phyloP scores from a whole-genome alignment of 2,113 vertebrate genomes.

The Calidris pygmaea region DNA sequence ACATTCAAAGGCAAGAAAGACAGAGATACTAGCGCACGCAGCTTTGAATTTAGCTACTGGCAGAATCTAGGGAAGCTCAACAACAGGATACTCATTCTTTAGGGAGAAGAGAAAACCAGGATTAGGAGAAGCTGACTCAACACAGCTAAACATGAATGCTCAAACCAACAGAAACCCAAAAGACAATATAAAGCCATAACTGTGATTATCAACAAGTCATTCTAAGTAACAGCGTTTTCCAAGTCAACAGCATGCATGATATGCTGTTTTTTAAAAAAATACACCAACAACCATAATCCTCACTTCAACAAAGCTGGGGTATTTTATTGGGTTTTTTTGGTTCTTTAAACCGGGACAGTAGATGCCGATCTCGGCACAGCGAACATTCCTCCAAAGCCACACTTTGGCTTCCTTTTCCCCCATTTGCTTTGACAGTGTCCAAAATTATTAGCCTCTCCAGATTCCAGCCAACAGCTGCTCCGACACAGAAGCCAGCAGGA shows the following conservation, averaged over 20 bases:
- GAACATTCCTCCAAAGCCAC: not conserved
- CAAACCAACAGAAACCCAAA: not conserved
- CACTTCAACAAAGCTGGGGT: not conserved
- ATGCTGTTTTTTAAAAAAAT: not conserved
- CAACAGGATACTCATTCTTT: not conserved
- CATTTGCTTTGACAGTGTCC: not conserved
- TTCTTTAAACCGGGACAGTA: not conserved
- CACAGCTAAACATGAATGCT: not conserved
- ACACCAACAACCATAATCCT: not conserved
- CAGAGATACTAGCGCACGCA: not conserved
- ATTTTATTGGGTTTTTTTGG: not conserved
- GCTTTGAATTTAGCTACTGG: not conserved
- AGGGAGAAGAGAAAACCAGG: not conserved
- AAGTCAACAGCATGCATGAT: not conserved
- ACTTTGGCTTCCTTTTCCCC: not conserved
- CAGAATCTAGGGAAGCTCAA: not conserved
- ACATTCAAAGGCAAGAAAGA: not conserved
- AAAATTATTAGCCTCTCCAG: not conserved
- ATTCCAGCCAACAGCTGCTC: not conserved
- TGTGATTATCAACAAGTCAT: not conserved
- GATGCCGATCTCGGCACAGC: not conserved
- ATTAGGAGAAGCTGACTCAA: not conserved
- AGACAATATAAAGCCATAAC: not conserved
- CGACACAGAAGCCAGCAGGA: not conserved
- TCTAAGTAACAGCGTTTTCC: not conserved